Conservation (phyloP, 2,888 invertebrate species). For the Hipparchia sbordonii region DNA sequence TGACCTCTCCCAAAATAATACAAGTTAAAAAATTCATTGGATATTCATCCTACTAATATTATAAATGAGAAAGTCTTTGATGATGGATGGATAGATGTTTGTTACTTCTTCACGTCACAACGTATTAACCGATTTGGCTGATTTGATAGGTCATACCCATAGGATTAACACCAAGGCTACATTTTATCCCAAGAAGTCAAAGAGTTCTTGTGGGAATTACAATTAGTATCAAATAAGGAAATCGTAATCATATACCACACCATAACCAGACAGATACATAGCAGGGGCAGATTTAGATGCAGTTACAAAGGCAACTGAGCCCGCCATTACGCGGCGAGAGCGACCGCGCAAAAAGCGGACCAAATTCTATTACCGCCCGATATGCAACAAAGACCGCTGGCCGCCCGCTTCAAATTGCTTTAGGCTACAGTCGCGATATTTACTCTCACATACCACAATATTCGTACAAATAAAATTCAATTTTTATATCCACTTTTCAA, state of each 20-base stretch:
- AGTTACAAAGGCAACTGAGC: conserved; percentile 78
- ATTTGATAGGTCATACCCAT: too few relatives aligned
- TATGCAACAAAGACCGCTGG: conserved; percentile 81
- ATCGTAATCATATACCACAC: conserved; percentile 49
- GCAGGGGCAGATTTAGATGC: conserved; percentile 74
- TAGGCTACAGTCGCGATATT: conserved; percentile 77
- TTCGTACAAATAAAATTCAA: conserved; percentile 65
- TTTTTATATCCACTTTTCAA: conserved; percentile 52
- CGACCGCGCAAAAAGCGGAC: conserved; percentile 79
- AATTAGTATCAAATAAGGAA: conserved; percentile 3
- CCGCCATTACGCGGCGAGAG: conserved; percentile 70
- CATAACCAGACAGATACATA: conserved; percentile 59
- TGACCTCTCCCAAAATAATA: conserved; percentile 6
- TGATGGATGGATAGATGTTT: too few relatives aligned
- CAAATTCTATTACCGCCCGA: conserved; percentile 81
- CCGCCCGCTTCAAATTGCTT: conserved; percentile 79
- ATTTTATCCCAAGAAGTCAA: too few relatives aligned
- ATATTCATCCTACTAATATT: neutral
- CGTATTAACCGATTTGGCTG: too few relatives aligned
- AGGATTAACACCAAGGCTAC: too few relatives aligned
- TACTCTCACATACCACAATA: conserved; percentile 68
- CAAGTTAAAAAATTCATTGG: neutral
- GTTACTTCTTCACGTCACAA: too few relatives aligned
- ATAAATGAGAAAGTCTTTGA: too few relatives aligned
- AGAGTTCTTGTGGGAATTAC: too few relatives aligned